phyloP scores from a whole-genome alignment of 2,888 invertebrate species.

The Tupiocoris notatus region DNA sequence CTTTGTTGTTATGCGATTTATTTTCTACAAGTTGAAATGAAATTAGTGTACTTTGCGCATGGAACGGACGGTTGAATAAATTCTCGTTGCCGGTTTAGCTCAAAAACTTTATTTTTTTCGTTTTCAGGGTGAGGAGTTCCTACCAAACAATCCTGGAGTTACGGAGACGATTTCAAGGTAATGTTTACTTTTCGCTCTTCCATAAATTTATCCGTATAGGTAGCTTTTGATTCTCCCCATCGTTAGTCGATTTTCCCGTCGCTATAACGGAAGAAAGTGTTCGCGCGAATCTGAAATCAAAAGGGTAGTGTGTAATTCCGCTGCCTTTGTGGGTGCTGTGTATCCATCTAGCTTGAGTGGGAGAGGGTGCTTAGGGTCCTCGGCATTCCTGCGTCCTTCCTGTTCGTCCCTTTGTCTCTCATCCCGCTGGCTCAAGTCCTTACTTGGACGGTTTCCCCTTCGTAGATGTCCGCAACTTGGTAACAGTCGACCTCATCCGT shows the following conservation, averaged over 20 bases:
- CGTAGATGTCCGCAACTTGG: not conserved
- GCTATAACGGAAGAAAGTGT: no score
- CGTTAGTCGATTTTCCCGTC: no score
- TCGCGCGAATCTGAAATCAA: no score
- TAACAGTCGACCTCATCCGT: not conserved
- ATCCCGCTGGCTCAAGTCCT: not conserved
- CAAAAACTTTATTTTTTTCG: not conserved
- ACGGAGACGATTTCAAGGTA: constrained; percentile 18
- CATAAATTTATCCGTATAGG: no score
- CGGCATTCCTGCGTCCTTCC: not conserved
- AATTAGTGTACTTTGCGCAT: no score
- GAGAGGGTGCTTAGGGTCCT: constrained; percentile 4
- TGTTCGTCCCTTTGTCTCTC: constrained; percentile 6
- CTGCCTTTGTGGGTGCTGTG: no score
- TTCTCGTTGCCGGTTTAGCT: not conserved
- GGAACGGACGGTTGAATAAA: not conserved
- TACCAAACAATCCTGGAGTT: not conserved
- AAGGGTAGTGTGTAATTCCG: no score
- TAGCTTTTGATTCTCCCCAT: no score
- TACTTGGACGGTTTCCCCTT: no score
- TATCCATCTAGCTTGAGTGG: no score
- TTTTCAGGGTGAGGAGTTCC: constrained; percentile 29
- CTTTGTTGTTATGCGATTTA: no score
- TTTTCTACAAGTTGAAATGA: no score
- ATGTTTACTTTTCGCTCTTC: not conserved